A percentile compares a stretch with the other conserved stretches of the same genome.
phyloP scores from a whole-genome alignment of 2,797 vertebrate genomes.

The Cuculus canorus region DNA sequence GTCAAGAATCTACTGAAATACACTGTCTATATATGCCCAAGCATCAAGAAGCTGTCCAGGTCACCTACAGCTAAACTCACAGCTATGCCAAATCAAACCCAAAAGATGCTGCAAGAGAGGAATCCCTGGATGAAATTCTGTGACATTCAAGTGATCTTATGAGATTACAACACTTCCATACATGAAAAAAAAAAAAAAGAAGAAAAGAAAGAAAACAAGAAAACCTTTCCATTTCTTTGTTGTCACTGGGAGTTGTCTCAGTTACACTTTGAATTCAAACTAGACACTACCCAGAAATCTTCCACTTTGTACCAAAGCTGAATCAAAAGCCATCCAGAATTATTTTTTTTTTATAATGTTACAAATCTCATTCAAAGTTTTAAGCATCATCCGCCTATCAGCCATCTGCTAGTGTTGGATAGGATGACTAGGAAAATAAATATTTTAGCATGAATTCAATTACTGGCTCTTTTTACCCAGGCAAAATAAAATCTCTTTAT shows the following conservation, averaged over 20 bases:
- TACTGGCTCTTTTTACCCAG: conserved; percentile 16
- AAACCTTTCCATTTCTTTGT: background rate
- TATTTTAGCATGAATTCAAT: conserved; percentile 44
- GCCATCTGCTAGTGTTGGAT: conserved; percentile 35
- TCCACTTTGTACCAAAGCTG: background rate
- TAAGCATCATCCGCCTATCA: background rate
- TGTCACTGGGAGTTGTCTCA: background rate
- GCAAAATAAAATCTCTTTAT: conserved; percentile 43
- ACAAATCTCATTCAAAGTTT: conserved; percentile 36
- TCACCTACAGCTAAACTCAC: background rate
- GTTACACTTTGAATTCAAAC: background rate
- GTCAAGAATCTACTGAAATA: background rate
- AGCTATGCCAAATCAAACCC: background rate
- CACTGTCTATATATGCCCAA: background rate
- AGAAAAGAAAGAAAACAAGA: background rate
- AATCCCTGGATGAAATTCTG: background rate
- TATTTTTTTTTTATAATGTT: background rate
- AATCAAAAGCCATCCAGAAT: background rate
- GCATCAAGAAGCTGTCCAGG: background rate
- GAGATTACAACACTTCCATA: background rate
- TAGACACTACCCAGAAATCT: background rate
- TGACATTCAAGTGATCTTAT: background rate
- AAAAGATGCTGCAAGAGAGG: background rate
- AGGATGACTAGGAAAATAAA: conserved; percentile 42
- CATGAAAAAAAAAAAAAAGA: background rate